Evolutionary conservation across 2,888 invertebrate species (phyloP).

Genomic region (Parnassius apollo): DNA sequence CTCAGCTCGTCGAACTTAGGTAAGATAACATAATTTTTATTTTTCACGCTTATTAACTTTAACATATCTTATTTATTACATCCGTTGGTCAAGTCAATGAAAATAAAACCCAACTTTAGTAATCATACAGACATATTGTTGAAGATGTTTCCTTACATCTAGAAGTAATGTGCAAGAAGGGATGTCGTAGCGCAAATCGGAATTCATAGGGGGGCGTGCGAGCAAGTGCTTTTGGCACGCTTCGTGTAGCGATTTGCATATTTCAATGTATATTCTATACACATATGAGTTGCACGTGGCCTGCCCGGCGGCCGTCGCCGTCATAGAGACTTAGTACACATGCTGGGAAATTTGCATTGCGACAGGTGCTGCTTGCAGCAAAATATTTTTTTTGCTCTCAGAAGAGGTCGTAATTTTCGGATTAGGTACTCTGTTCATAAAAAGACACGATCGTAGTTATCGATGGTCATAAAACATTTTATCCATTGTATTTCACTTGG

Average conservation of each 20-base stretch:
- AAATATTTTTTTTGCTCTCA: not conserved
- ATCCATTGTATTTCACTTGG: no score
- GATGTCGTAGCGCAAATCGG: slow-evolving; percentile 45
- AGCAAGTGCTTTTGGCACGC: slow-evolving; percentile 57
- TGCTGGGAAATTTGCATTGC: slow-evolving; percentile 48
- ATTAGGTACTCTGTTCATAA: not conserved
- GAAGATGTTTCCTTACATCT: slow-evolving; percentile 6
- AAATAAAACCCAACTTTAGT: no score
- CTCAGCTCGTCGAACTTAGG: no score
- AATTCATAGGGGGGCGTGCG: slow-evolving; percentile 49
- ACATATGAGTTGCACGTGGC: slow-evolving; percentile 57
- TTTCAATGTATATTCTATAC: slow-evolving; percentile 44
- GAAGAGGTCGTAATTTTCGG: not conserved
- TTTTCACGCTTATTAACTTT: no score
- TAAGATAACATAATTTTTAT: no score
- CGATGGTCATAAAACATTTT: not conserved
- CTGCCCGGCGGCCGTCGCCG: slow-evolving; percentile 42
- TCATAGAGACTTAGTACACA: slow-evolving; percentile 44
- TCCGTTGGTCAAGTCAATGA: no score
- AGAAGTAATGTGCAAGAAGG: slow-evolving; percentile 36
- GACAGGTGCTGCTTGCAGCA: slow-evolving; percentile 22
- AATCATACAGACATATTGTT: no score
- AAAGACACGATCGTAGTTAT: not conserved
- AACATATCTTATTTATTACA: no score
- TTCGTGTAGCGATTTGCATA: slow-evolving; percentile 58